These are phyloP conservation scores for Acleris emargana DNA, from an alignment of 2,888 invertebrate genomes.

Conservation along the genomic window DNA sequence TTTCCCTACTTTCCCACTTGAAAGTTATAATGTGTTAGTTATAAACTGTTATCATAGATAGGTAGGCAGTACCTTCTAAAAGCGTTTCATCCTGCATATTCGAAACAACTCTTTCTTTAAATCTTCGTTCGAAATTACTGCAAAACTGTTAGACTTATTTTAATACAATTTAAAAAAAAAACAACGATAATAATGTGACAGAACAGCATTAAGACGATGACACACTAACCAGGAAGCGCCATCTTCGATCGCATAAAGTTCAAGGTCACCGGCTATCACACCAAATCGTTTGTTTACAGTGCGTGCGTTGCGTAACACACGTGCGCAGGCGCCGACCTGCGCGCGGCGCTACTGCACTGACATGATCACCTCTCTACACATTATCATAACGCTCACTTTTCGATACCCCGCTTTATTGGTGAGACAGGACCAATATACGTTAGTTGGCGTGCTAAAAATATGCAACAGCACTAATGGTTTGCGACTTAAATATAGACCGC, in stretches of 20 bases:
- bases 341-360: neutral
- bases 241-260: constrained; percentile 25
- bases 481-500: constrained; percentile 23
- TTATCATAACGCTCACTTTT: neutral
- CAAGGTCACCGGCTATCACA: constrained; percentile 33
- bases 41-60: no score
- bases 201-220: neutral
- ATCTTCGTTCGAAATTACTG: no score
- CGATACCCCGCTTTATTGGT: neutral
- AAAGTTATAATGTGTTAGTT: no score
- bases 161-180: neutral
- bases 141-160: no score
- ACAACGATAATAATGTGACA: neutral
- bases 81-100: no score
- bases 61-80: no score
- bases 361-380: constrained; percentile 3
- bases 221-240: constrained; percentile 17
- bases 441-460: constrained; percentile 28
- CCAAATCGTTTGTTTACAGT: constrained; percentile 32
- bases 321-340: constrained; percentile 22
- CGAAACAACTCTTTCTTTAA: no score
- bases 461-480: constrained; percentile 22
- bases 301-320: constrained; percentile 32
- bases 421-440: constrained; percentile 7
- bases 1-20: no score